These are phyloP conservation scores for Pitta sordida DNA, from an alignment of 2,113 vertebrate species.

Conservation along the genomic window DNA sequence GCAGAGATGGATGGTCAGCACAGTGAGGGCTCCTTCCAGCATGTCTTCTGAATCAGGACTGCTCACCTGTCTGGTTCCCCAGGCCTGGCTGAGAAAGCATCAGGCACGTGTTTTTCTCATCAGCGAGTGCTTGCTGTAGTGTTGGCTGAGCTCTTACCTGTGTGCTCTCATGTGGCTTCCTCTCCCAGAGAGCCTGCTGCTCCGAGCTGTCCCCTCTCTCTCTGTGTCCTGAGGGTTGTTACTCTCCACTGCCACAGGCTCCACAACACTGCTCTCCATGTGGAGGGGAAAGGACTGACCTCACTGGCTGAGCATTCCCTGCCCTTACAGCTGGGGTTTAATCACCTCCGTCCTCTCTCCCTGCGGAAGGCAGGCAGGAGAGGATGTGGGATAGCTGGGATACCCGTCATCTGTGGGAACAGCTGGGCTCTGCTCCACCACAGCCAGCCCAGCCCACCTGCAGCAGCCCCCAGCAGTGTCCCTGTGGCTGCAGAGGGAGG, in stretches of 20 bases:
- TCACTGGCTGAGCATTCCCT: not conserved
- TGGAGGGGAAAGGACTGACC: not conserved
- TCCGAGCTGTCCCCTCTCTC: not conserved
- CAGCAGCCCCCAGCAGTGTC: not conserved
- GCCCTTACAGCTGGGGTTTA: not conserved
- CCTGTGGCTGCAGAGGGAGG: not conserved
- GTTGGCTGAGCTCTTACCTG: not conserved
- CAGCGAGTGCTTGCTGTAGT: not conserved
- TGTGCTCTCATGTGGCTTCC: not conserved
- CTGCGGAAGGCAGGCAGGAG: rapidly evolving
- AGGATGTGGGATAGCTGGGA: not conserved
- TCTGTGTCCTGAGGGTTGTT: not conserved
- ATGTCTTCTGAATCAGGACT: not conserved
- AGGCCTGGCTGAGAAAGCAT: not conserved
- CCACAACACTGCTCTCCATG: rapidly evolving
- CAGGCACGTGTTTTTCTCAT: not conserved
- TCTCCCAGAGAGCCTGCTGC: not conserved
- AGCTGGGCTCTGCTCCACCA: not conserved
- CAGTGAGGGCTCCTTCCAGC: not conserved
- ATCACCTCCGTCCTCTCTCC: not conserved
- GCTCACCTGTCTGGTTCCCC: not conserved
- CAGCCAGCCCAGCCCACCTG: not conserved
- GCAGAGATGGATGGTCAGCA: not conserved
- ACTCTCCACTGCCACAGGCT: not conserved
- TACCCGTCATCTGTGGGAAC: not conserved